Percentiles rank a stretch among this genome's conserved stretches.
phyloP scores from a whole-genome alignment of 2,888 invertebrate genomes.

The Latrodectus elegans region DNA sequence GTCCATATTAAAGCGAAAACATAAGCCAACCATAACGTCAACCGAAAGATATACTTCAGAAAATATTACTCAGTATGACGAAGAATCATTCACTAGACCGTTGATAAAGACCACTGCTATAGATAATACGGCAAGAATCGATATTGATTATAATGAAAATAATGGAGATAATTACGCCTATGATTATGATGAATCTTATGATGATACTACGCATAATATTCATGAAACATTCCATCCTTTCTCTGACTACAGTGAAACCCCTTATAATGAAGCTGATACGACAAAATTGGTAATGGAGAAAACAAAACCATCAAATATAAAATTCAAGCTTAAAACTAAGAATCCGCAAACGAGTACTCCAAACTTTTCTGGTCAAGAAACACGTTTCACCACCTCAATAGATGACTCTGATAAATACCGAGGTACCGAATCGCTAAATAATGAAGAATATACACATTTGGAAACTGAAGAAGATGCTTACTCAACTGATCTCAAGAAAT shows the following conservation, averaged over 20 bases:
- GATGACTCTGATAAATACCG: neutral
- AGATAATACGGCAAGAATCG: neutral
- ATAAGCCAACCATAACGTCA: conserved; percentile 24
- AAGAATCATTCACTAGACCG: neutral
- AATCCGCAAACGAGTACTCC: neutral
- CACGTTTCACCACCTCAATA: neutral
- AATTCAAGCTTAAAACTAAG: conserved; percentile 4
- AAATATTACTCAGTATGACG: neutral
- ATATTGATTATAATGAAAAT: neutral
- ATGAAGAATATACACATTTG: neutral
- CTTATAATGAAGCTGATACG: conserved; percentile 27
- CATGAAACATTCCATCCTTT: conserved; percentile 44
- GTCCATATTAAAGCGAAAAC: conserved; percentile 1
- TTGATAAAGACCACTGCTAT: neutral
- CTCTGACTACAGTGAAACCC: conserved; percentile 33
- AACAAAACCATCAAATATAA: conserved; percentile 5
- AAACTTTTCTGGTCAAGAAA: neutral
- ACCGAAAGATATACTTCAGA: neutral
- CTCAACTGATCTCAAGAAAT: neutral
- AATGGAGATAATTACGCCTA: conserved; percentile 42
- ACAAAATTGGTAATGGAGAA: conserved; percentile 1
- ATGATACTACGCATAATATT: conserved; percentile 15
- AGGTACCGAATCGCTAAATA: neutral
- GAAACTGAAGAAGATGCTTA: neutral
- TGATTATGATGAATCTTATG: conserved; percentile 45